These are phyloP conservation scores for Ochlodes sylvanus DNA, from an alignment of 2,888 invertebrate genomes.

Conservation along the genomic window DNA sequence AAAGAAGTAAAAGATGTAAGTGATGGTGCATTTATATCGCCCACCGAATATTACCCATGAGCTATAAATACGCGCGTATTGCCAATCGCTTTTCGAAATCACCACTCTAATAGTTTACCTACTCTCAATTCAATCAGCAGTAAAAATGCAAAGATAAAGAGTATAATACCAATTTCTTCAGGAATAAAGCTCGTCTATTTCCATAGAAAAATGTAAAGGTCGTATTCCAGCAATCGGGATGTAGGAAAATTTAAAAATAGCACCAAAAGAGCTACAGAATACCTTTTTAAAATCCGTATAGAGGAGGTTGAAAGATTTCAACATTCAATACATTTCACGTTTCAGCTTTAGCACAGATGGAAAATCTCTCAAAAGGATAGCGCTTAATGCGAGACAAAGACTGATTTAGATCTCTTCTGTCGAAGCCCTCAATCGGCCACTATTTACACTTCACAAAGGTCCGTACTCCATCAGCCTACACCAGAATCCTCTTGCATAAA, in stretches of 20 bases:
- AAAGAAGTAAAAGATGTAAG: no score
- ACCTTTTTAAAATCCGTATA: constrained; percentile 36
- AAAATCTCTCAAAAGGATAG: constrained; percentile 82
- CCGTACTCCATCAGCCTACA: constrained; percentile 64
- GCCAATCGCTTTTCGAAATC: not conserved
- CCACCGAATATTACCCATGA: no score
- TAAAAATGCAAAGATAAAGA: constrained; percentile 14
- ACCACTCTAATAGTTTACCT: not conserved
- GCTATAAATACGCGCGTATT: no score
- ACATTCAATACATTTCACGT: constrained; percentile 70
- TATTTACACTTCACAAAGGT: constrained; percentile 78
- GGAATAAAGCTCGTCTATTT: constrained; percentile 20
- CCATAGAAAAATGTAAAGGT: constrained; percentile 28
- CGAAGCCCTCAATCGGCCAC: constrained; percentile 71
- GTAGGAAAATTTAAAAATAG: constrained; percentile 32
- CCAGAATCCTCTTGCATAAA: constrained; percentile 65
- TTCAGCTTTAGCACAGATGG: constrained; percentile 70
- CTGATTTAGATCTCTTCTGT: constrained; percentile 75
- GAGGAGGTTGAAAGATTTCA: constrained; percentile 51
- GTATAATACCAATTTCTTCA: constrained; percentile 19
- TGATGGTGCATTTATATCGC: no score
- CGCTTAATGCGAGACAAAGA: constrained; percentile 81
- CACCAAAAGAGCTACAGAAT: constrained; percentile 32
- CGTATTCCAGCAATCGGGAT: constrained; percentile 21
- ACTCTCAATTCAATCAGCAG: constrained; percentile 6